Evolutionary conservation across 2,888 invertebrate species (phyloP), one percentile per base, ranked within the genome.

Genomic region (Brenthis ino): DNA sequence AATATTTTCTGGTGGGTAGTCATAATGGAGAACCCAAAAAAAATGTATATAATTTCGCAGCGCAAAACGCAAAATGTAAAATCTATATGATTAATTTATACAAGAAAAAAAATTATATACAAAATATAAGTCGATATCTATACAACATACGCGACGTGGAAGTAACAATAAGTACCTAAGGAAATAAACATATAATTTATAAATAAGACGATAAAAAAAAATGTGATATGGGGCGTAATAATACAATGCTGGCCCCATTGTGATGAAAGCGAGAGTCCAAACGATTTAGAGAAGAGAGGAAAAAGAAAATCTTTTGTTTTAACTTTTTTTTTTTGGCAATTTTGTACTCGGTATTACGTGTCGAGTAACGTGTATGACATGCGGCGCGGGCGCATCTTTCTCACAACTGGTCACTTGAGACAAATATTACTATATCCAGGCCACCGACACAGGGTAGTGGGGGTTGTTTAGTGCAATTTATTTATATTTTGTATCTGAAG

Each of bases 321-420:
- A 82, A 84, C 81, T 3, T 24, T 83, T 68, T 79, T 91, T 60
- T 91, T 92, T 93, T 92, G 93, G 92, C 91, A 89, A 91, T 91
- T 93, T 93, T 93, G 93, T 92, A 93, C 92, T 93, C 89, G 87
- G 88, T 89, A 88, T 89, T 89, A 54, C 74, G 80, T 51, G 61
- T 61, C 58, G 58, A 58, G 58, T 58, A 58, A 20, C n/a, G 54
- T 67, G 66, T 67, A 51, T 66, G 60, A 56, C 50, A 56, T 56
- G 43, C 67, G 67, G 67, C 67, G 67, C 67, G 67, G 67, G 67
- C 67, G 61, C 67, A 63, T 48, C 61, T n/a, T n/a, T 58, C 57
- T 65, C 60, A 60, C 60, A 60, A 60, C 60, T 63, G 53, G 53
- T 53, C 53, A 54, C 63, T 54, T 63, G 63, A 63, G 53, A 63